A percentile compares a stretch with the other conserved stretches of the same genome.
Conservation (phyloP, 2,797 vertebrate species). For the Xenops minutus region DNA sequence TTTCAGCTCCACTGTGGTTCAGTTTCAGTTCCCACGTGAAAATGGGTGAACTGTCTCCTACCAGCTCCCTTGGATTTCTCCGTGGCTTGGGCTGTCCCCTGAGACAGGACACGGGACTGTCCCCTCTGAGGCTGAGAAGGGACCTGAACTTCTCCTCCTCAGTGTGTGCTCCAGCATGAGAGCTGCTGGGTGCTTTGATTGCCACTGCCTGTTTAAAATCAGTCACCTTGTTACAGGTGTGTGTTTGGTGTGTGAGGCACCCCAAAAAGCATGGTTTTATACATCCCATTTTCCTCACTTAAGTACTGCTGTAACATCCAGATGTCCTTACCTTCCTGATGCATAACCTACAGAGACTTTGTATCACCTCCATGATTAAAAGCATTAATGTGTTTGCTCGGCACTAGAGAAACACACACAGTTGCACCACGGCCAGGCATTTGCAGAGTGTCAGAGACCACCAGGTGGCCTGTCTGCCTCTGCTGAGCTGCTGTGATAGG, state of each 20-base stretch:
- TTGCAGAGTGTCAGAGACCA: neutral
- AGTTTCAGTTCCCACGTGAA: neutral
- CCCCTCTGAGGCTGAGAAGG: neutral
- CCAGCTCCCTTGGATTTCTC: neutral
- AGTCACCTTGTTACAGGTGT: neutral
- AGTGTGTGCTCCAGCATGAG: fast-evolving
- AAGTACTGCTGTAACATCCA: neutral
- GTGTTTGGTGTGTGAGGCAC: too few relatives aligned
- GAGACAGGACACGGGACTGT: too few relatives aligned
- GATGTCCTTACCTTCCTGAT: neutral
- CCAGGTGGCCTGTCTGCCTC: neutral
- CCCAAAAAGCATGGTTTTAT: neutral
- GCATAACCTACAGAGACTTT: neutral
- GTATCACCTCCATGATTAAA: neutral
- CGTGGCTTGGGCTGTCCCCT: neutral
- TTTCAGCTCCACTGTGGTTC: neutral
- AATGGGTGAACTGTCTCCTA: neutral
- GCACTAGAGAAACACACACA: neutral
- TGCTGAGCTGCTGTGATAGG: neutral
- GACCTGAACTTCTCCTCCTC: neutral
- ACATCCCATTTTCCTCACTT: fast-evolving
- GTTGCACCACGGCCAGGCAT: neutral
- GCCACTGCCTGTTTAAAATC: neutral
- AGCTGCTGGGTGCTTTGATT: fast-evolving
- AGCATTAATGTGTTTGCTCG: neutral